Evolutionary conservation across 92 coral and sea anemone species (phyloP).

Genomic region (Epizoanthus fatuus): DNA sequence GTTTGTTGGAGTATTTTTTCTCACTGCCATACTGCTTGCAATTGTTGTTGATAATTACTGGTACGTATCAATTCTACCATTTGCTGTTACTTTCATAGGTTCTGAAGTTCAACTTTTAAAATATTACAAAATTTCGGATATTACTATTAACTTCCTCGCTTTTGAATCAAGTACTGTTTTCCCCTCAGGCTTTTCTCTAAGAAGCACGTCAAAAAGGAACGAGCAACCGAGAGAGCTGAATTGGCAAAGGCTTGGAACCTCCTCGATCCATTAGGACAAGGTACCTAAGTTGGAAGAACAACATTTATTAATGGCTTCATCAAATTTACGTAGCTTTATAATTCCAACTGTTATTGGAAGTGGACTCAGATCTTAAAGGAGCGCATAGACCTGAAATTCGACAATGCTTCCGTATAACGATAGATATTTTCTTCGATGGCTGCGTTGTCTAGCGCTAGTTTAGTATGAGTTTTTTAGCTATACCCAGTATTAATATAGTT

Average conservation of each 20-base stretch:
- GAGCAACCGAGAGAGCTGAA: conserved; percentile 91
- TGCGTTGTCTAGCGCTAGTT: no score
- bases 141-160: background rate
- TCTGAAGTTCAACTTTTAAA: no score
- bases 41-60: conserved; percentile 93
- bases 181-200: conserved; percentile 80
- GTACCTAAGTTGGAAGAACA: conserved; percentile 26
- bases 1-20: conserved; percentile 89
- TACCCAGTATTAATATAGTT: no score
- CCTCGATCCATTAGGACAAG: conserved; percentile 89
- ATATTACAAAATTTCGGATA: background rate
- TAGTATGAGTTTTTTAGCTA: no score
- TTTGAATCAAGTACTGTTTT: background rate
- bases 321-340: no score
- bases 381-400: no score
- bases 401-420: no score
- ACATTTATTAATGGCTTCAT: no score
- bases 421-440: no score
- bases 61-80: conserved; percentile 47
- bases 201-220: conserved; percentile 90
- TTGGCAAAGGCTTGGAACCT: conserved; percentile 96
- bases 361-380: no score
- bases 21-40: conserved; percentile 89
- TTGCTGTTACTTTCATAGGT: background rate
- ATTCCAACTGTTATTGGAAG: no score